Conservation (phyloP, 2,888 invertebrate species). For the Dynastes maya region DNA sequence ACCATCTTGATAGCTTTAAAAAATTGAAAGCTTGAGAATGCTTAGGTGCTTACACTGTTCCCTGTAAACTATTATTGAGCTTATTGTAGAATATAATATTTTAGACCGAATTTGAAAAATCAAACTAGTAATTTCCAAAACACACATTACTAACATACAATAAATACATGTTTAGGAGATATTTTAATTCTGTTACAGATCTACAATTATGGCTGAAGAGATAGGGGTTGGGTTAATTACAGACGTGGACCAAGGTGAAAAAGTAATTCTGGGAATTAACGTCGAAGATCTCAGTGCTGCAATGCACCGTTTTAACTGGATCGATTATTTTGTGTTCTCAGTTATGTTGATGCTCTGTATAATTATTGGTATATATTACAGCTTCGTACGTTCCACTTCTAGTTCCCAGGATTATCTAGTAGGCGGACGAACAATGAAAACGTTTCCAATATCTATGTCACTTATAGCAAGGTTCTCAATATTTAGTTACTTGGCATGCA, state of each 20-base stretch:
- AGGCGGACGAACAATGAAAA: constrained; percentile 86
- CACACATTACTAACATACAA: too few species aligned
- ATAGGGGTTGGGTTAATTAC: constrained; percentile 58
- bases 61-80: too few species aligned
- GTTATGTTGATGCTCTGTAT: constrained; percentile 85
- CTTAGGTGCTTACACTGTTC: too few species aligned
- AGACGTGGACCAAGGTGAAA: constrained; percentile 59
- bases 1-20: too few species aligned
- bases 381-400: constrained; percentile 79
- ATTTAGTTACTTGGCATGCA: constrained; percentile 10
- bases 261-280: constrained; percentile 58
- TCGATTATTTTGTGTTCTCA: constrained; percentile 86
- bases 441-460: constrained; percentile 88
- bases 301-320: constrained; percentile 73
- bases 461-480: constrained; percentile 82
- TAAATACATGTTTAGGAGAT: background rate
- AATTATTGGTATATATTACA: constrained; percentile 87
- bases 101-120: too few species aligned
- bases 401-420: constrained; percentile 83
- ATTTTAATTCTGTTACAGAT: constrained; percentile 17
- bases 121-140: too few species aligned
- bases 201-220: constrained; percentile 57
- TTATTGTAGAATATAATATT: too few species aligned
- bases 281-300: constrained; percentile 64
- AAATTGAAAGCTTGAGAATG: too few species aligned